phyloP scores from a whole-genome alignment of 2,888 invertebrate species.

The Apamea epomidion region DNA sequence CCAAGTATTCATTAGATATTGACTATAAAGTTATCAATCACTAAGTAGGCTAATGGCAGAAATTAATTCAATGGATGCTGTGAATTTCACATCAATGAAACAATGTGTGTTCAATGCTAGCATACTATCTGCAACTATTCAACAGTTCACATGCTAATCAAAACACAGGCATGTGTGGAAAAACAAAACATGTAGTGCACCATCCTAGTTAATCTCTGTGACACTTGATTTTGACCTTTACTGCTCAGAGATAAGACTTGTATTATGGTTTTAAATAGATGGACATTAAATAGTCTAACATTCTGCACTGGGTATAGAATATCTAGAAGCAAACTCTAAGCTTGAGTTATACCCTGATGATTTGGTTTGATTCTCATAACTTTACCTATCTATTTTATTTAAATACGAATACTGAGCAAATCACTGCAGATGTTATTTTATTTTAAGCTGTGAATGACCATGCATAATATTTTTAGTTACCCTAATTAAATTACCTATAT shows the following conservation, averaged over 20 bases:
- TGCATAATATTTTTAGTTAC: neutral
- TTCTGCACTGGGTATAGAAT: constrained; percentile 24
- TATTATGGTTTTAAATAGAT: constrained; percentile 23
- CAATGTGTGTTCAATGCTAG: constrained; percentile 75
- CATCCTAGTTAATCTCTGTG: constrained; percentile 30
- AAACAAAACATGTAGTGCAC: constrained; percentile 68
- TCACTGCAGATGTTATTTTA: neutral
- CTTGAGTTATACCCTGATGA: constrained; percentile 8
- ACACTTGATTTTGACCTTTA: constrained; percentile 48
- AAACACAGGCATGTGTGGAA: constrained; percentile 73
- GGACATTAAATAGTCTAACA: constrained; percentile 33
- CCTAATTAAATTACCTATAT: neutral
- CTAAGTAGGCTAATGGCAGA: constrained; percentile 28
- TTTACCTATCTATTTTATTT: neutral
- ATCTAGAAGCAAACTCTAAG: constrained; percentile 15
- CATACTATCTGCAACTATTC: constrained; percentile 67
- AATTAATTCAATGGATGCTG: constrained; percentile 59
- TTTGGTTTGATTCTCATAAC: constrained; percentile 6
- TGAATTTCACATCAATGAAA: constrained; percentile 72
- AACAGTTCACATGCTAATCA: constrained; percentile 75
- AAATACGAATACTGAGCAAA: neutral
- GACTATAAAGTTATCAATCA: constrained; percentile 10
- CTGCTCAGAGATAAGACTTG: constrained; percentile 36
- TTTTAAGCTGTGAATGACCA: neutral
- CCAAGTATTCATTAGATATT: neutral